Percentiles rank a stretch among this genome's conserved stretches.
Evolutionary conservation across 2,113 vertebrate species (phyloP).

Genomic region (Spheniscus mendiculus): DNA sequence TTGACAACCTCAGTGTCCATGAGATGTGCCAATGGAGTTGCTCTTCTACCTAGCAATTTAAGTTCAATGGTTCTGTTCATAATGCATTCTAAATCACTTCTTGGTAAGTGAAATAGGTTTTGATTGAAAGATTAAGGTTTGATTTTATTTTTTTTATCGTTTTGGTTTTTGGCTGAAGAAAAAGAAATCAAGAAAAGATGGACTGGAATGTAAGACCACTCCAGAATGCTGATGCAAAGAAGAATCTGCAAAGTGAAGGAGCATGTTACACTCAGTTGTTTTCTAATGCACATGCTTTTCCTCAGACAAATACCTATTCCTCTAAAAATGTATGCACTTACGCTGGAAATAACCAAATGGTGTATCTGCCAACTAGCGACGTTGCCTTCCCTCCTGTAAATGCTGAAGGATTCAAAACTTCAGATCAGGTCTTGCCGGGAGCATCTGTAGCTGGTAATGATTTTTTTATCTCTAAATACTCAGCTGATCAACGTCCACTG

Average conservation of each 20-base stretch:
- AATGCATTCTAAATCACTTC: background rate
- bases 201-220: constrained; percentile 69
- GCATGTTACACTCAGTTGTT: background rate
- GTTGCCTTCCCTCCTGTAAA: background rate
- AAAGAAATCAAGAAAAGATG: constrained; percentile 55
- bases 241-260: background rate
- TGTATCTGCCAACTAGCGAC: constrained; percentile 5
- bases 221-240: background rate
- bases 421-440: constrained; percentile 25
- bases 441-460: constrained; percentile 13
- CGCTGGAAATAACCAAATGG: constrained; percentile 6
- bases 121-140: background rate
- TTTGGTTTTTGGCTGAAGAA: background rate
- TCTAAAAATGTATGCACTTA: constrained; percentile 38
- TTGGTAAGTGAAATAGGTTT: background rate
- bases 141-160: constrained; percentile 40
- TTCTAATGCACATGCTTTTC: background rate
- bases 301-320: background rate
- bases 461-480: constrained; percentile 13
- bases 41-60: background rate
- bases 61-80: background rate
- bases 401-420: background rate
- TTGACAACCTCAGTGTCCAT: background rate
- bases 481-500: background rate
- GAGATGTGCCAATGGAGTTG: background rate